Evolutionary conservation across 30 jellyfish, hydroid and myxozoan genomes (phyloP).

Genomic region (Cassiopea andromeda): DNA sequence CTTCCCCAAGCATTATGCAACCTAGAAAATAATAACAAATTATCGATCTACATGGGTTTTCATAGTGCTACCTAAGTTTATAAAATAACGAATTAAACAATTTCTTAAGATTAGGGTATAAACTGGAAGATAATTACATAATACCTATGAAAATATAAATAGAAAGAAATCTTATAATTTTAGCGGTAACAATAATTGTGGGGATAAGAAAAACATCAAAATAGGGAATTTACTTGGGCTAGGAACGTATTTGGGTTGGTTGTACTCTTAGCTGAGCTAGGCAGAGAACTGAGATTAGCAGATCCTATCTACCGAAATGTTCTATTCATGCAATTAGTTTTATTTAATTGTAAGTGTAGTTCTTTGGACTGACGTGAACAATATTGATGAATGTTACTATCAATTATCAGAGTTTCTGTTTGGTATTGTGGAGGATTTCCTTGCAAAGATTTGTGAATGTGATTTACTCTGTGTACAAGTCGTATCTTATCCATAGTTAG

Average conservation of each 20-base stretch:
- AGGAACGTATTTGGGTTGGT: background rate
- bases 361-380: background rate
- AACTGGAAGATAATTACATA: too few relatives aligned
- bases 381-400: conserved; percentile 30
- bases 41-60: too few relatives aligned
- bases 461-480: conserved; percentile 53
- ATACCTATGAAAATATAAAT: too few relatives aligned
- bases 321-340: too few relatives aligned
- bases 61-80: too few relatives aligned
- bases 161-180: too few relatives aligned
- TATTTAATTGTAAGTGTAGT: conserved; percentile 19
- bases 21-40: too few relatives aligned
- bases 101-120: too few relatives aligned
- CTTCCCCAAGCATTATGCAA: too few relatives aligned
- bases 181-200: too few relatives aligned
- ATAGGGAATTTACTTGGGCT: conserved; percentile 21
- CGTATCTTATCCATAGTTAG: conserved; percentile 56
- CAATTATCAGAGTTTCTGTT: conserved; percentile 47
- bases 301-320: too few relatives aligned
- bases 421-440: conserved; percentile 38
- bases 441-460: conserved; percentile 46
- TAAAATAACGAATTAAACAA: too few relatives aligned
- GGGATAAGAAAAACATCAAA: background rate
- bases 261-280: conserved; percentile 36
- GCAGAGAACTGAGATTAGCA: conserved; percentile 47